Conservation (phyloP, 2,113 vertebrate species). For the Tyto alba region DNA sequence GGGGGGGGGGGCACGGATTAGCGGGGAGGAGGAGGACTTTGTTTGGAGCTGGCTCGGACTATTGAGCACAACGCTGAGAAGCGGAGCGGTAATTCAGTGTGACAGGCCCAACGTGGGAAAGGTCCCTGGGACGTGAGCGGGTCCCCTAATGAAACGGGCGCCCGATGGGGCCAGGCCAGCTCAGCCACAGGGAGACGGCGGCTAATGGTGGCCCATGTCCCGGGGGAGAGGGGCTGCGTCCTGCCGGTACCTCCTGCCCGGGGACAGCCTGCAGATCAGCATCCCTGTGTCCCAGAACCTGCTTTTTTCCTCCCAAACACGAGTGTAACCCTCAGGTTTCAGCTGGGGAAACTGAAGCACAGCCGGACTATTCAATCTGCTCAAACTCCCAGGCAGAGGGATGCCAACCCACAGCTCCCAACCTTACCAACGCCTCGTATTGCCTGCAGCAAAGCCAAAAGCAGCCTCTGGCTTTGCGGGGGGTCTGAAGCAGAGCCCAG, state of each 20-base stretch:
- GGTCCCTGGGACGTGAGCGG: constrained; percentile 52
- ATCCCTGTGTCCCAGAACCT: fast-evolving
- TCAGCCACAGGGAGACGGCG: background rate
- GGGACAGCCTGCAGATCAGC: background rate
- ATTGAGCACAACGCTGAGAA: background rate
- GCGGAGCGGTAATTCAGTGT: constrained; percentile 15
- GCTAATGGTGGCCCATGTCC: fast-evolving
- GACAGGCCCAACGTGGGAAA: constrained; percentile 69
- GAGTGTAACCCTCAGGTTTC: fast-evolving
- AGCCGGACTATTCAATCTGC: fast-evolving
- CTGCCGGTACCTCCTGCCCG: background rate
- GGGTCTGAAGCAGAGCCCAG: background rate
- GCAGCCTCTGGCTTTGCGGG: fast-evolving
- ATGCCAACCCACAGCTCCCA: background rate
- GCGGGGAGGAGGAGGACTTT: background rate
- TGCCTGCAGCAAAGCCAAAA: background rate
- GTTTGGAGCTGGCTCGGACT: background rate
- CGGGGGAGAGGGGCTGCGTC: background rate
- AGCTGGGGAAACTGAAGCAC: background rate
- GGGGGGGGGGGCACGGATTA: too few relatives aligned
- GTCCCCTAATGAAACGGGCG: constrained; percentile 43
- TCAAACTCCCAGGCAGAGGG: too few relatives aligned
- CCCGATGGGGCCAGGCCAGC: background rate
- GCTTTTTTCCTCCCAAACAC: background rate
- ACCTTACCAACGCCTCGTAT: fast-evolving